phyloP scores from a whole-genome alignment of 2,113 vertebrate species.

The Clupea harengus region DNA sequence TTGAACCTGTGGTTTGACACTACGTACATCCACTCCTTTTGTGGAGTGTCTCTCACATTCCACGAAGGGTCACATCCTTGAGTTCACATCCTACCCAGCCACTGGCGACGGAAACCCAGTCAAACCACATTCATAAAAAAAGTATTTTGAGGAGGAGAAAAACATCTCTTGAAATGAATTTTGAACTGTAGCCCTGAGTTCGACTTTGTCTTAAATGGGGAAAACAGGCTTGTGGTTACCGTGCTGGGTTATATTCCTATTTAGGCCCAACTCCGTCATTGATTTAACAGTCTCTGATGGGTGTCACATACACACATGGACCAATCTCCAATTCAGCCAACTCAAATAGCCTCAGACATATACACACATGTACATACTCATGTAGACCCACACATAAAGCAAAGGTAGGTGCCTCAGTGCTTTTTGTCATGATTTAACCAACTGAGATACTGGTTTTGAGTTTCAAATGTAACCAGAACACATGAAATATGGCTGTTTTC shows the following conservation, averaged over 20 bases:
- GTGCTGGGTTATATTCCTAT: slow-evolving; percentile 63
- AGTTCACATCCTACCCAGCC: slow-evolving; percentile 53
- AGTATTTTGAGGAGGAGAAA: slow-evolving; percentile 62
- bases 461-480: background rate
- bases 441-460: slow-evolving; percentile 19
- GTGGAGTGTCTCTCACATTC: slow-evolving; percentile 59
- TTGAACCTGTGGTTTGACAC: slow-evolving; percentile 53
- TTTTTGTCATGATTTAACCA: slow-evolving; percentile 15
- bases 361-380: slow-evolving; percentile 22
- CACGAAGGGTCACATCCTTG: slow-evolving; percentile 64
- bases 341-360: background rate
- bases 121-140: slow-evolving; percentile 67
- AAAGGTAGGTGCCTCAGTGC: slow-evolving; percentile 9
- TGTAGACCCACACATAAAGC: slow-evolving; percentile 19
- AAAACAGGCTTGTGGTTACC: slow-evolving; percentile 69
- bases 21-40: slow-evolving; percentile 50
- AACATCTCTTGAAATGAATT: slow-evolving; percentile 63
- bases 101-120: slow-evolving; percentile 63
- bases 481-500: slow-evolving; percentile 24
- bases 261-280: slow-evolving; percentile 46
- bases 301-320: slow-evolving; percentile 25
- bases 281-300: slow-evolving; percentile 56
- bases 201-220: slow-evolving; percentile 66
- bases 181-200: slow-evolving; percentile 51
- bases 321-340: background rate